Evolutionary conservation across 2,888 invertebrate species (phyloP).

Genomic region (Bugula neritina): DNA sequence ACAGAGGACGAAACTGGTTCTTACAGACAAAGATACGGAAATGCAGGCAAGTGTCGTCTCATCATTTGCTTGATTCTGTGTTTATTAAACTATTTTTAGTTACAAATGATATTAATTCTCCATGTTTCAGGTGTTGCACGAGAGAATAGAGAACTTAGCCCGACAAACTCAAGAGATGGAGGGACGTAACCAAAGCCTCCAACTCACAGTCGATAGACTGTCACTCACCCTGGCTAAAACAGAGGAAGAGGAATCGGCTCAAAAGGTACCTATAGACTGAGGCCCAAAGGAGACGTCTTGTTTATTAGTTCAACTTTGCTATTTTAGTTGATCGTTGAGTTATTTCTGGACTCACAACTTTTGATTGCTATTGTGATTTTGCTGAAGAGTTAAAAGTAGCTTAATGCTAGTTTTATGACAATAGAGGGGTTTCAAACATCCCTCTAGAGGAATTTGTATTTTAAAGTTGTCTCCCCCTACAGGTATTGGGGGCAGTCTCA

Average conservation of each 20-base stretch:
- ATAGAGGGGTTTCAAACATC: too few relatives aligned
- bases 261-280: conserved; percentile 57
- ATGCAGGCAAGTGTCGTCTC: conserved; percentile 60
- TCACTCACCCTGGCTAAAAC: conserved; percentile 78
- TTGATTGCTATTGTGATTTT: too few relatives aligned
- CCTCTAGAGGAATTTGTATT: too few relatives aligned
- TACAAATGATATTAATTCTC: neutral
- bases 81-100: neutral
- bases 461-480: too few relatives aligned
- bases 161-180: conserved; percentile 73
- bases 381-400: too few relatives aligned
- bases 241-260: conserved; percentile 70
- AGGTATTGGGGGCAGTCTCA: too few relatives aligned
- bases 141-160: conserved; percentile 72
- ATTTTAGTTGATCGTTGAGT: too few relatives aligned
- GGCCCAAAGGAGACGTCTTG: too few relatives aligned
- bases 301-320: too few relatives aligned
- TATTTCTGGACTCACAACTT: neutral
- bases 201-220: conserved; percentile 83
- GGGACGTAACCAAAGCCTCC: conserved; percentile 81
- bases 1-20: conserved; percentile 75
- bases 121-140: conserved; percentile 63
- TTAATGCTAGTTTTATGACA: too few relatives aligned
- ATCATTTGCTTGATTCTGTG: too few relatives aligned
- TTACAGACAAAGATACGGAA: conserved; percentile 76